A percentile compares a stretch with the other conserved stretches of the same genome.
Conservation (phyloP, 2,888 invertebrate genomes). For the Marasmarcha lunaedactyla region DNA sequence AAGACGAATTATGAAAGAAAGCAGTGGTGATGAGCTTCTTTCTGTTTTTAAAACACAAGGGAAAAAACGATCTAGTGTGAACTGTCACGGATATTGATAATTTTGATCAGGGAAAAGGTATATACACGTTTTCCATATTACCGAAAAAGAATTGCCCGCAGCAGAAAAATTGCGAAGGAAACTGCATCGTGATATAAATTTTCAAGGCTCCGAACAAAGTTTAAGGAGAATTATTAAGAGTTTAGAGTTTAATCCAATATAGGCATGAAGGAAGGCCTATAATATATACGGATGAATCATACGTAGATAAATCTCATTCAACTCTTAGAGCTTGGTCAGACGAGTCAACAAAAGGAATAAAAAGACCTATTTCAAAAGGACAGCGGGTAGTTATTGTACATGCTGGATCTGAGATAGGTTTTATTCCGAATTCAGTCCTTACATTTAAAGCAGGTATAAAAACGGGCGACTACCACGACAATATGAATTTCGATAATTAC, state of each 20-base stretch:
- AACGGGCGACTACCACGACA: conserved; percentile 12
- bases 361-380: conserved; percentile 11
- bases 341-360: conserved; percentile 4
- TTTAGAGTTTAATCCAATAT: conserved; percentile 13
- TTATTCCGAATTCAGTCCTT: conserved; percentile 8
- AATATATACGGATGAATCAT: conserved; percentile 14
- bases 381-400: conserved; percentile 6
- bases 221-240: conserved; percentile 9
- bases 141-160: conserved; percentile 11
- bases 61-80: conserved; percentile 15
- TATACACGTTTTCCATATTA: conserved; percentile 20
- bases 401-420: conserved; percentile 9
- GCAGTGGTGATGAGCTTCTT: too few relatives aligned
- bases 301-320: conserved; percentile 11
- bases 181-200: conserved; percentile 16
- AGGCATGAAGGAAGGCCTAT: conserved; percentile 11
- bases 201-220: conserved; percentile 14
- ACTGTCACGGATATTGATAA: conserved; percentile 19
- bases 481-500: conserved; percentile 12
- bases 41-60: conserved; percentile 12
- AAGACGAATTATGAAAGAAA: too few relatives aligned
- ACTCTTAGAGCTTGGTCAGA: conserved; percentile 8
- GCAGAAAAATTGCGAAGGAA: conserved; percentile 4
- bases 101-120: conserved; percentile 23
- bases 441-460: conserved; percentile 3